Evolutionary conservation across 1,140 invertebrate species (phyloP), one percentile per base, ranked within the genome.

Genomic region (Bombus haemorrhoidalis): DNA sequence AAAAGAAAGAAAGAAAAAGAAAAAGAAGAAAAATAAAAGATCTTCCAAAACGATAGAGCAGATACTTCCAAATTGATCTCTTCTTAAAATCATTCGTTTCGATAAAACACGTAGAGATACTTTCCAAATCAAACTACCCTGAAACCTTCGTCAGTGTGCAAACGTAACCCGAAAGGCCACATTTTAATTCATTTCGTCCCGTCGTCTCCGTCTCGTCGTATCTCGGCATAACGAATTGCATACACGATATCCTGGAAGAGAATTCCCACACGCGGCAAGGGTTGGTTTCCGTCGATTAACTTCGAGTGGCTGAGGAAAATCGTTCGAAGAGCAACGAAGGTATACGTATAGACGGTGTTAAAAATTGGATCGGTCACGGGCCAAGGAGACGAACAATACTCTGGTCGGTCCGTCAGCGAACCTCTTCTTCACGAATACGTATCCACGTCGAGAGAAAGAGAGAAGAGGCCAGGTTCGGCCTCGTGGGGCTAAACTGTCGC

Each of bases 331-430:
- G 28, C 41, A 9, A 88, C 47, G 34, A 37, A 25, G 74, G 74
- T 37, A 59, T 13, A 9, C 1, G 28, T 39, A 43, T n/a, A 79
- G 88, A 88, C 91, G 87, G 90, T 92, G 92, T 95, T 94, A 94
- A 94, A 95, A 95, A 95, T 95, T 91, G 92, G 91, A 94, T 95
- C 94, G 94, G 94, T 95, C 94, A 94, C 93, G 94, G 92, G 91
- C 91, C 88, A 91, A 93, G 94, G 90, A 93, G 91, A 90, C 83
- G 93, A 94, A 95, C 94, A 94, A 95, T 95, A 90, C 75, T 93
- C 68, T 59, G 72, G 82, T 86, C 90, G 87, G 90, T 84, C 18
- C 88, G 91, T 87, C 87, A 32, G 87, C 57, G 83, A 87, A 18
- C 5, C 15, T 66, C 85, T 88, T 86, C 90, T 87, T 81, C 39